Base-by-base conservation (phyloP, 2,113 vertebrate genomes). In the Odontophorus gujanensis region DNA sequence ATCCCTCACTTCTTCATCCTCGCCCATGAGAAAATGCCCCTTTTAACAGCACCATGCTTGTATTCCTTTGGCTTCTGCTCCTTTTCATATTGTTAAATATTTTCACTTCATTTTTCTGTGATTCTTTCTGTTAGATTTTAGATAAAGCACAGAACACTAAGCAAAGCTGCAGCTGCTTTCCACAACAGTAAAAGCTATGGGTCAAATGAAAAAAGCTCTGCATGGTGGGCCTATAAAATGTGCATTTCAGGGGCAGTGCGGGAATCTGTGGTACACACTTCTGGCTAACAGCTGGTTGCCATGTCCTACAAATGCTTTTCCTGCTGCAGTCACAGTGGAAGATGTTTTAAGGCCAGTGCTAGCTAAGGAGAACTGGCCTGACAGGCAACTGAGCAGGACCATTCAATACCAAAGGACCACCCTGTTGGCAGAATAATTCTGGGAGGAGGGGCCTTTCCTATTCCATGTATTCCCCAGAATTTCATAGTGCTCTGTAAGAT, bases 121-220 rank as follows among this genome's bases (percentile, higher is more conserved):
- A 45, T 68, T 86, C n/a, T 83, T 85, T 80, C 57, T 55, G 18
- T 18, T 50, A 42, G 43, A 81, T 50, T 43, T 48, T 58, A 66
- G 68, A 38, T 75, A 88, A 95, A 86, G 3, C 24, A 72, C 76
- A 93, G 32, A 83, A 78, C 57, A 53, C 72, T 83, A 75, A 96
- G 78, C 43, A 91, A 65, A 87, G 12, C 51, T 85, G 74, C 55
- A 80, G 42, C 69, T 72, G 18, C 59, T 83, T 86, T n/a, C 26
- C 0, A 1, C 62, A 34, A 67, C 82, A 95, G 75, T 88, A 79
- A 95, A 92, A 90, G 42, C 61, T 45, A 69, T 88, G 90, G 95
- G 90, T 96, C 95, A 95, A 84, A 94, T 45, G 68, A 90, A 83
- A 91, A 59, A 34, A 87, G 61, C 61, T 91, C 87, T 93, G 92